Base-by-base conservation (phyloP, 2,113 vertebrate genomes). In the Pedionomus torquatus region DNA sequence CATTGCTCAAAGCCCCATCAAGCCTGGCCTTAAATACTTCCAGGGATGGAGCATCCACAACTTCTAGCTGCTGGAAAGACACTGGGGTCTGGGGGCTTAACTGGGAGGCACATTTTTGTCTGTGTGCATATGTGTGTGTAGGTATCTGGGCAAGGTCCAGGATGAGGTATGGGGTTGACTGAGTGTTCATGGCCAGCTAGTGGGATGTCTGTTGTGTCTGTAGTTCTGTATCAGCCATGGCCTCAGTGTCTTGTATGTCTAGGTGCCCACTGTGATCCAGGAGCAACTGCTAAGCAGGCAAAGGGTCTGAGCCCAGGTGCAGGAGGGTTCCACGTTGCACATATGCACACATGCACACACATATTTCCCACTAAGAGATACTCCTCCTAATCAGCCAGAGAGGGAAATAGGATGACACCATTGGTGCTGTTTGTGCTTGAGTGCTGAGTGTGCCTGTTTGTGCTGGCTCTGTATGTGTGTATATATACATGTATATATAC, bases 21-120 rank as follows among this genome's bases (percentile, higher is more conserved):
- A n/a, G n/a, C n/a, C n/a, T n/a, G n/a, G n/a, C n/a, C n/a, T n/a
- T n/a, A n/a, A n/a, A n/a, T n/a, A n/a, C n/a, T n/a, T n/a, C n/a
- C n/a, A n/a, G n/a, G n/a, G n/a, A n/a, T n/a, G n/a, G n/a, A n/a
- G n/a, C n/a, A n/a, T n/a, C n/a, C n/a, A n/a, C n/a, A 46, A 46
- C 20, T 35, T 48, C 7, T 24, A 90, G 17, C 39, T 70, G 10
- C 7, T 21, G 5, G 25, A 83, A 33, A 60, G 23, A 21, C 28
- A 30, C 23, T 33, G 25, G 11, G 17, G 5, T 31, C 28, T 55
- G 44, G 37, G 21, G 6, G 5, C 6, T 69, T 41, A 33, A 16
- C 1, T 49, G 30, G 31, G 55, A 48, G 21, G 31, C n/a, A 54
- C 1, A 0, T 4, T 57, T 49, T 44, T n/a, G 5, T 51, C 10